Percentiles rank a stretch among this genome's conserved stretches.
Conservation (phyloP, 2,113 vertebrate genomes). For the Syrmaticus mikado region DNA sequence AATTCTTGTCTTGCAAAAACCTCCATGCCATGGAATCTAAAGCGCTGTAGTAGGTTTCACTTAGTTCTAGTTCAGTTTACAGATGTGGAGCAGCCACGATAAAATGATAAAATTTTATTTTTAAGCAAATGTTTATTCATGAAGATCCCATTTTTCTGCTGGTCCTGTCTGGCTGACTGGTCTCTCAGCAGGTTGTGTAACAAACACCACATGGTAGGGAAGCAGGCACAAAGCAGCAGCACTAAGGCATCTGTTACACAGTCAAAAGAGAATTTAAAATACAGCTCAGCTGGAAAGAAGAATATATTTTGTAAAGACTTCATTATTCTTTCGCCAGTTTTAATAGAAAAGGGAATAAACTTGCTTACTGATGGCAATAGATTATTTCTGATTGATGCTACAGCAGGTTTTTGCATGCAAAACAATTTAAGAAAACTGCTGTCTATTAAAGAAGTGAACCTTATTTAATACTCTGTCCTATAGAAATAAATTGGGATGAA, state of each 20-base stretch:
- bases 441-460: neutral
- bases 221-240: conserved; percentile 11
- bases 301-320: neutral
- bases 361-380: neutral
- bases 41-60: neutral
- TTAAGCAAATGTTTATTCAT: conserved; percentile 75
- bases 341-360: neutral
- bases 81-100: neutral
- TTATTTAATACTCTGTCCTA: neutral
- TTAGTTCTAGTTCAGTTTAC: conserved; percentile 14
- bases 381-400: neutral
- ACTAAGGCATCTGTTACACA: conserved; percentile 17
- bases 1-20: neutral
- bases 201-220: neutral
- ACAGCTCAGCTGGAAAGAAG: neutral
- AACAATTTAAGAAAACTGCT: neutral
- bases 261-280: neutral
- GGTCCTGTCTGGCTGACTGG: conserved; percentile 38
- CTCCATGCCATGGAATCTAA: neutral
- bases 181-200: conserved; percentile 41
- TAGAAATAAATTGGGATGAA: neutral
- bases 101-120: conserved; percentile 35
- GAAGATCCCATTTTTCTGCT: conserved; percentile 33
- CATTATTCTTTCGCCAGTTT: neutral
- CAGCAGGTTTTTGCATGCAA: neutral